Percentiles rank a stretch among this genome's conserved stretches.
Evolutionary conservation across 2,888 invertebrate genomes (phyloP).

Genomic region (Aplocera efformata): DNA sequence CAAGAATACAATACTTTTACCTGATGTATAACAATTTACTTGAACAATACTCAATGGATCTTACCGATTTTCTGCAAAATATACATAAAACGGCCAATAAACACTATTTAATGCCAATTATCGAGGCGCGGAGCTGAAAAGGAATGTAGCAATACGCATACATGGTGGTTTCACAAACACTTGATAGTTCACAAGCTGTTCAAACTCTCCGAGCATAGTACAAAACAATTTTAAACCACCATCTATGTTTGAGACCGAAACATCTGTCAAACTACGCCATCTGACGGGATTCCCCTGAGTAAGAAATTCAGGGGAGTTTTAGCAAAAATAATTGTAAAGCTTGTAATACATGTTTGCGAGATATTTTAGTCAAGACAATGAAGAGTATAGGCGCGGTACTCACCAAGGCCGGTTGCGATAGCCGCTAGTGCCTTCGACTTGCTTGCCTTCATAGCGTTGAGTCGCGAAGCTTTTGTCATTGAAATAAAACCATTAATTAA

Average conservation of each 20-base stretch:
- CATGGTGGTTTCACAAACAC: conserved; percentile 43
- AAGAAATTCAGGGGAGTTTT: no score
- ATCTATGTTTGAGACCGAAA: conserved; percentile 48
- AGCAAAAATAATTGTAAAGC: no score
- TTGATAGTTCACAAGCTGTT: no score
- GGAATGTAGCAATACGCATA: conserved; percentile 43
- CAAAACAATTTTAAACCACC: conserved; percentile 41
- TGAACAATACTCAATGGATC: conserved; percentile 22
- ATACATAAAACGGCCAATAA: no score
- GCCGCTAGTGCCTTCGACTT: conserved; percentile 94
- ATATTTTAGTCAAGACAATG: conserved; percentile 19
- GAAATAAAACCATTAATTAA: conserved; percentile 82
- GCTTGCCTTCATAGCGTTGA: conserved; percentile 84
- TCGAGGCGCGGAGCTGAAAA: conserved; percentile 58
- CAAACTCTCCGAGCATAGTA: no score
- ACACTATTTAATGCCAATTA: conserved; percentile 33
- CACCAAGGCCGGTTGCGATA: conserved; percentile 94
- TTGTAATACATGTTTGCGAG: conserved; percentile 33
- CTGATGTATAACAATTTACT: conserved; percentile 4
- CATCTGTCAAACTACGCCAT: conserved; percentile 64
- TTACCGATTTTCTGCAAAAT: conserved; percentile 4
- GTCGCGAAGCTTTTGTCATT: conserved; percentile 84
- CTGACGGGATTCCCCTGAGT: no score
- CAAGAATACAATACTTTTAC: no score
- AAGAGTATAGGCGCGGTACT: conserved; percentile 74